phyloP scores from a whole-genome alignment of 2,888 invertebrate genomes.

The Craniophora ligustri region DNA sequence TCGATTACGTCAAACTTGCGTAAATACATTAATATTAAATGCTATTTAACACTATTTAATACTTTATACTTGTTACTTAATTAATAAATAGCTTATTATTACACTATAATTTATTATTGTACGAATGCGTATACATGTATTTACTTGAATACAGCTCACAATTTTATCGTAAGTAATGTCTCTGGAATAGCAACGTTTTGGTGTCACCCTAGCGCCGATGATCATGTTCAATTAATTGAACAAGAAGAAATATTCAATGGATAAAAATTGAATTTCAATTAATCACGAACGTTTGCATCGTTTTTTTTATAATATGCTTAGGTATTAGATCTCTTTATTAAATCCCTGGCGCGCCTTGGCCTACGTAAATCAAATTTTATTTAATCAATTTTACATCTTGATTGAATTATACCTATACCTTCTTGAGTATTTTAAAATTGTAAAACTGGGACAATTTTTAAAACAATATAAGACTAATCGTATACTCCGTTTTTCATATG shows the following conservation, averaged over 20 bases:
- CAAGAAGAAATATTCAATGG: no score
- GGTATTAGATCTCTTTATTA: background rate
- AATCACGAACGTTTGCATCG: background rate
- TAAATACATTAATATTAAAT: conserved; percentile 71
- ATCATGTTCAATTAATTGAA: no score
- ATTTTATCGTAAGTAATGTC: conserved; percentile 57
- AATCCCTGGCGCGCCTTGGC: conserved; percentile 24
- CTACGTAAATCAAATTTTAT: background rate
- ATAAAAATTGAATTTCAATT: no score
- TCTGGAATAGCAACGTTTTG: conserved; percentile 18
- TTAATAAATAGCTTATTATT: conserved; percentile 81
- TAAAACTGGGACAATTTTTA: no score
- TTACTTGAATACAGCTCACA: conserved; percentile 83
- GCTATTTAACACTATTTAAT: conserved; percentile 62
- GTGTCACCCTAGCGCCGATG: conserved; percentile 7
- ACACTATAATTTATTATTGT: conserved; percentile 84
- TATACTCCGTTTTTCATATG: background rate
- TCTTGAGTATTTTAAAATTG: background rate
- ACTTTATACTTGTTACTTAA: conserved; percentile 75
- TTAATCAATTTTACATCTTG: background rate
- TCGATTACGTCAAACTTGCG: conserved; percentile 51
- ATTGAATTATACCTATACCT: no score
- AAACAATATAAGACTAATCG: no score
- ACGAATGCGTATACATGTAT: conserved; percentile 87
- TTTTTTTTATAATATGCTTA: background rate